Evolutionary conservation across 2,888 invertebrate species (phyloP), one percentile per base, ranked within the genome.

Genomic region (Lasioglossum villosulum): DNA sequence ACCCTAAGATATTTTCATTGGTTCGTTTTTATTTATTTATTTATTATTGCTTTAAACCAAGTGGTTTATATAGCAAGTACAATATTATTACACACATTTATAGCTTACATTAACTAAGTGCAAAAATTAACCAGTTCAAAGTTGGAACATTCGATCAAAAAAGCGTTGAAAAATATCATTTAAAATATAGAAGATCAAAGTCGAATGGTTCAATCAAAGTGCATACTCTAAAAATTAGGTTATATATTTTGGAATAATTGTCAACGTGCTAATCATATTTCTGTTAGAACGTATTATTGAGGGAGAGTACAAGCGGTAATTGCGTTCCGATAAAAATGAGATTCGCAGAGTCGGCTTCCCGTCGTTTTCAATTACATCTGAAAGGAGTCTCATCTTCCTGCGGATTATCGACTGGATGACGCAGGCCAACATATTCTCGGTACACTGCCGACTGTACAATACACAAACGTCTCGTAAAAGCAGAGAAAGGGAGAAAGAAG

Each of bases 381-480:
- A 39, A 23, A 45, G 39, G 39, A 48, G n/a, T 45, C 68, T 75
- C 39, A 59, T 75, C 59, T 71, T 48, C 68, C 14, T 34, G 48
- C 19, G 45, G 48, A 82, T 82, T 81, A 83, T 68, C 80, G 66
- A 63, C 27, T 52, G 42, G 52, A 80, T 76, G 42, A 48, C 52
- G 68, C 66, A 66, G 52, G 27, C 48, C 52, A 52, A 79, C 37
- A 66, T 52, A 76, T 73, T 48, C 45, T 27, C 48, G 23, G 16
- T 78, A 16, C 66, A 66, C 56, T 27, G 27, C 23, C n/a, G 27
- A 73, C 45, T 45, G 30, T 52, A 30, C 70, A 75, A 75, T 75
- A 79, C 56, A 63, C 75, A 74, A 80, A 83, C 73, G 78, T 83
- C 56, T 75, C 39, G 74, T 56, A 71, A 48, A 56, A 74, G 59